These are phyloP conservation scores for Camelus bactrianus DNA, from an alignment of 2,113 vertebrate genomes.

Conservation along the genomic window DNA sequence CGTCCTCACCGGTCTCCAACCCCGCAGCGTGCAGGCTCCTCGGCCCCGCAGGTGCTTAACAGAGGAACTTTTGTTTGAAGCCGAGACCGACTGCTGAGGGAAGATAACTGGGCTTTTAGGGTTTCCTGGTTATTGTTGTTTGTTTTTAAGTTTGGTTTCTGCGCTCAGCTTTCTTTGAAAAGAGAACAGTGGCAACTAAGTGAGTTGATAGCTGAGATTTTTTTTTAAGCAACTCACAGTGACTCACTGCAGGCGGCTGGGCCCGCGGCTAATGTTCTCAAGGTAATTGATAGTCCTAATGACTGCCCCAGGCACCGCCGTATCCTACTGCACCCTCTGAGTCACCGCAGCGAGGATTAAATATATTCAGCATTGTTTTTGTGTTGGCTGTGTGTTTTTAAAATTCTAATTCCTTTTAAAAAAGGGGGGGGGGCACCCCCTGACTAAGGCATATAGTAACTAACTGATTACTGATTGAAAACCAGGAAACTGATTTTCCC, in stretches of 20 bases:
- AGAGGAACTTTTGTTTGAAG: neutral
- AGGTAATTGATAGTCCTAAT: conserved; percentile 18
- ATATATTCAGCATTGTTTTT: neutral
- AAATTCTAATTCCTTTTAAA: neutral
- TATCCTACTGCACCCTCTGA: neutral
- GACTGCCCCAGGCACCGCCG: neutral
- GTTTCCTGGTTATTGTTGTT: neutral
- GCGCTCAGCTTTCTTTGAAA: conserved; percentile 13
- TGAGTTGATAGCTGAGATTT: neutral
- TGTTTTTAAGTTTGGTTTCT: conserved; percentile 42
- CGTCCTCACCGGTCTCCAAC: neutral
- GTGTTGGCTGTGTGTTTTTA: neutral
- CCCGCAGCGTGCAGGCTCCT: neutral
- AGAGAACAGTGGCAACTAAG: neutral
- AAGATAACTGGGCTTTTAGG: neutral
- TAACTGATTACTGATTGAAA: neutral
- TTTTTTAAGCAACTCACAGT: neutral
- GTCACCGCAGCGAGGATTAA: conserved; percentile 17
- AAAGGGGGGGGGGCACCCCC: no score
- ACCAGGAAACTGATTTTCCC: neutral
- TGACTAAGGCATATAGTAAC: neutral
- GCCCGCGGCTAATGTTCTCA: conserved; percentile 27
- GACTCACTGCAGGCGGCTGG: conserved; percentile 49
- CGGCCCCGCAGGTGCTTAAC: neutral
- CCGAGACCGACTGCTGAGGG: neutral